Evolutionary conservation across 1,140 invertebrate species (phyloP), one percentile per base, ranked within the genome.

Genomic region (Drosophila sp.): DNA sequence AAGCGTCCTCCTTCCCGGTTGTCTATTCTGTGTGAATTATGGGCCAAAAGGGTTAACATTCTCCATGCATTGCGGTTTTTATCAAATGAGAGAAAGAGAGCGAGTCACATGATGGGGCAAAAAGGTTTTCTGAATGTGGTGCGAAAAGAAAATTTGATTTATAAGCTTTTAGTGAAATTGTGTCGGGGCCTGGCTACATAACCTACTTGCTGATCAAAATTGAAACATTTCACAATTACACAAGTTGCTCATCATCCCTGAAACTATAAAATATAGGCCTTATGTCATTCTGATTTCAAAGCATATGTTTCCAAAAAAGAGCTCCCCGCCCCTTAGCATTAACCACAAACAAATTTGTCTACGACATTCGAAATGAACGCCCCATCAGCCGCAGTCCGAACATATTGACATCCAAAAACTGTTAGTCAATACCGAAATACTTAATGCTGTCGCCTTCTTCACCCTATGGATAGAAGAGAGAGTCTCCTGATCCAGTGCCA

Each of bases 341-440:
- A 87, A 87, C 84, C 84, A 82, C 83, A 87, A 78, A 89, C 83
- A 83, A 87, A 87, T 87, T 87, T 83, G 84, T 87, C 84, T 87
- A 89, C 79, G 83, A 89, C 83, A 79, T 82, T 60, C 29, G 67
- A 80, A 75, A 80, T 73, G 77, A 71, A 74, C 63, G 61, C 67
- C 67, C 74, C 72, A 60, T 65, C 69, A 71, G 67, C 40, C 27
- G 61, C 76, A 55, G 72, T 54, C 41, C 66, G 32, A 79, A 73
- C 83, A 89, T 87, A 87, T 87, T 87, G 83, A 83, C 70, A 87
- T 67, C 77, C 56, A 41, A 56, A 50, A 86, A 83, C 79, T 75
- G 82, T 56, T 83, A 83, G 54, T 79, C 82, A 79, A 86, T 86
- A 87, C 62, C 57, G 58, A 68, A 71, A 61, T 67, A 66, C 50